Evolutionary conservation across 1,140 invertebrate genomes (phyloP).

Genomic region (Pseudomyrmex cubaensis): DNA sequence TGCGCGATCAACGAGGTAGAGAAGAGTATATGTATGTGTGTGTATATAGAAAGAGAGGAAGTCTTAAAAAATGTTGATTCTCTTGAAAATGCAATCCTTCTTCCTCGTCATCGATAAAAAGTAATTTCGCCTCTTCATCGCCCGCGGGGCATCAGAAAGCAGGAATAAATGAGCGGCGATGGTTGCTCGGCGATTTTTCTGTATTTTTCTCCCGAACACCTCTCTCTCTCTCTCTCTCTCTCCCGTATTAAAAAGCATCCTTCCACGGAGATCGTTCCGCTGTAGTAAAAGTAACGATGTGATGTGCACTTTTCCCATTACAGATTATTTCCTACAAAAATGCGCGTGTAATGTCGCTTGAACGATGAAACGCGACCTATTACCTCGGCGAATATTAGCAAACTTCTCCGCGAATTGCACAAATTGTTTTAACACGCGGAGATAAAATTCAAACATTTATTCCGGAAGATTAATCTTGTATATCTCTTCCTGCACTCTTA

Average conservation of each 20-base stretch:
- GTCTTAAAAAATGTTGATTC: constrained; percentile 26
- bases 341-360: constrained; percentile 1
- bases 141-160: background rate
- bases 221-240: too few species aligned
- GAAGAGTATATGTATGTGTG: too few species aligned
- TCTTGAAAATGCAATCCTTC: background rate
- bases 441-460: background rate
- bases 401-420: background rate
- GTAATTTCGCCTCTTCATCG: constrained; percentile 17
- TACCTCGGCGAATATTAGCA: background rate
- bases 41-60: too few species aligned
- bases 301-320: constrained; percentile 41
- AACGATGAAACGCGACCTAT: constrained; percentile 3
- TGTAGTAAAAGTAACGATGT: background rate
- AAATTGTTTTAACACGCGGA: background rate
- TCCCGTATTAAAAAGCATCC: constrained; percentile 8
- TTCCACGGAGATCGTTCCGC: background rate
- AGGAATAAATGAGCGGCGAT: constrained; percentile 24
- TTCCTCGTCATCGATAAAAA: constrained; percentile 15
- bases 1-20: background rate
- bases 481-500: background rate
- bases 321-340: constrained; percentile 24
- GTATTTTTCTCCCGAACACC: background rate
- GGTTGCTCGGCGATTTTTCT: constrained; percentile 5
- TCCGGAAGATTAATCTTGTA: background rate